Evolutionary conservation across 2,888 invertebrate genomes (phyloP), one percentile per base, ranked within the genome.

Genomic region (Taenaris catops): DNA sequence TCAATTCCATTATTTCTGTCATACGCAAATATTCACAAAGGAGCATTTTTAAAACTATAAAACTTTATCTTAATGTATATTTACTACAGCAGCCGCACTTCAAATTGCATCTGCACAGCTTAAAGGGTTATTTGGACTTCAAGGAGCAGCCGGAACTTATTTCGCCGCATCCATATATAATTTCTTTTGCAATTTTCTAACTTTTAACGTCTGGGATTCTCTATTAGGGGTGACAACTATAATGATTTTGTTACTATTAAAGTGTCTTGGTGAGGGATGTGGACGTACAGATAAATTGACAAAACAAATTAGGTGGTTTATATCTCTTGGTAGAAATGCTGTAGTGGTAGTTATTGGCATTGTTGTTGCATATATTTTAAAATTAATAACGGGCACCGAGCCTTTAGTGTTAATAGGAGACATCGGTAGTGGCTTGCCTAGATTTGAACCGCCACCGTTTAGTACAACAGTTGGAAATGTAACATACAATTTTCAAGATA

Each of bases 31-130:
- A n/a, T n/a, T n/a, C n/a, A n/a, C n/a, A n/a, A n/a, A n/a, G n/a
- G n/a, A n/a, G n/a, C n/a, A n/a, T n/a, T n/a, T n/a, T n/a, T n/a
- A n/a, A n/a, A n/a, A n/a, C n/a, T n/a, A n/a, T n/a, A n/a, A n/a
- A n/a, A n/a, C n/a, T n/a, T n/a, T n/a, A n/a, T n/a, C n/a, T n/a
- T n/a, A n/a, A n/a, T n/a, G n/a, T n/a, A n/a, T n/a, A 2, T 96
- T 96, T 51, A 95, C 95, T 0, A 91, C 93, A 3, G 95, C 95
- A 0, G 96, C 96, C 0, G 94, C 96, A 7, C 67, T 95, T 5
- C 95, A 94, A 44, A 96, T 96, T 45, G 94, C 91, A 6, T 90
- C 93, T n/a, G 90, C 94, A 0, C 96, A 96, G 63, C 64, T 96
- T 3, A 94, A 93, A 59, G 86, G 91, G 10, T 79, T 95, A 5